These are phyloP conservation scores for Egretta garzetta DNA, from an alignment of 2,113 vertebrate genomes.

Conservation along the genomic window DNA sequence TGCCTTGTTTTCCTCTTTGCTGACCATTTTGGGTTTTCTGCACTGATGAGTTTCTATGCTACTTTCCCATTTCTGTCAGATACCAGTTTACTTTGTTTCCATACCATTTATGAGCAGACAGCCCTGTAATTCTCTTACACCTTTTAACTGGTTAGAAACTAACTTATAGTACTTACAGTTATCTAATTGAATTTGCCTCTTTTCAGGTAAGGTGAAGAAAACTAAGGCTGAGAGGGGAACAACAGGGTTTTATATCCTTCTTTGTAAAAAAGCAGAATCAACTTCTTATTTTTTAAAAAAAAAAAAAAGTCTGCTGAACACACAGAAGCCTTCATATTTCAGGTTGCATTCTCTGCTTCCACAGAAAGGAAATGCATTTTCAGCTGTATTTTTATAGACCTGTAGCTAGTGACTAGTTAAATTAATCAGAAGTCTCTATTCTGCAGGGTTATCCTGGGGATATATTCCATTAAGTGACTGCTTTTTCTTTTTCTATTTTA, in stretches of 20 bases:
- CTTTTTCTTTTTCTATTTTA: constrained; percentile 50
- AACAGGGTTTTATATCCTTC: not conserved
- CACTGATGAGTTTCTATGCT: not conserved
- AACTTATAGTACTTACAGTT: not conserved
- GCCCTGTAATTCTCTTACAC: not conserved
- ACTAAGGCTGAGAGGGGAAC: not conserved
- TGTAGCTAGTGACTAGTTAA: not conserved
- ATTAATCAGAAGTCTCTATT: constrained; percentile 14
- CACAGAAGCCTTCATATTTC: not conserved
- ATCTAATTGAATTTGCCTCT: not conserved
- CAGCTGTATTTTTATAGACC: constrained; percentile 36
- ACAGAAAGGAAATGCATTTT: constrained; percentile 4
- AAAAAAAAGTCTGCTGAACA: not conserved
- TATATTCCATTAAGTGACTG: not conserved
- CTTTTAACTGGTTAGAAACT: not conserved
- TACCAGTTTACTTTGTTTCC: not conserved
- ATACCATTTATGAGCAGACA: not conserved
- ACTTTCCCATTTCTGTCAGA: not conserved
- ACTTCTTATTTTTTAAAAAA: not conserved
- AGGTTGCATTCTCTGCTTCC: not conserved
- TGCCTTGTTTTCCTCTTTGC: not conserved
- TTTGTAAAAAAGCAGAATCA: not conserved
- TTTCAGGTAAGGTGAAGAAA: not conserved
- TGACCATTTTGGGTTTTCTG: not conserved
- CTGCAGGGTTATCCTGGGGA: not conserved